Evolutionary conservation across 2,888 invertebrate species (phyloP), one percentile per base, ranked within the genome.

Genomic region (Diadegma fenestrale): DNA sequence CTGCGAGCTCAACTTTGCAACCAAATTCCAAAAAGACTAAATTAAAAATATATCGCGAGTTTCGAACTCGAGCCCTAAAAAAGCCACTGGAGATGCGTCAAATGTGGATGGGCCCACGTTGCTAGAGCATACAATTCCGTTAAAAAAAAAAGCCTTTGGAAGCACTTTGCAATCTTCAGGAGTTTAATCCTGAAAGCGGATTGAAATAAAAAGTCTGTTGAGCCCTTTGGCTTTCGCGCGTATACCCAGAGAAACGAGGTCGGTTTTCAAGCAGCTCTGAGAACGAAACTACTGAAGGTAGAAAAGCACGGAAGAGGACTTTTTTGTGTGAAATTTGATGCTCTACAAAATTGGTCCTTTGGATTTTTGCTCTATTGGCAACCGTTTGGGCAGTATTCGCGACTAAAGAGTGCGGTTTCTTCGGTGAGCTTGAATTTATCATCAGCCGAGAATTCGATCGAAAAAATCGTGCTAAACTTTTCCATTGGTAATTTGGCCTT

Each of bases 201-300:
- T 58, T 58, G 58, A 58, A 58, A 45, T 22, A 41, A 79, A 45
- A 43, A 22, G 22, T 63, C 71, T 22, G 19, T 63, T 17, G 19
- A 45, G 68, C 41, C 68, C 22, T 17, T 58, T 37, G 73, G 54
- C 58, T 58, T 73, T 26, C 22, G 41, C 58, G 58, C n/a, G n/a
- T n/a, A n/a, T 58, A 26, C 58, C 26, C 58, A 12, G 26, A 26
- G 58, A 58, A 58, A 58, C 58, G 14, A 58, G 58, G 58, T 58
- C 26, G 26, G 14, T 58, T 58, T 58, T 58, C 26, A 26, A 58
- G 41, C 41, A 4, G 14, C 43, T 58, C 19, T 30, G 30, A 48
- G 22, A 5, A 22, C 58, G 5, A 58, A 58, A 58, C 58, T 26
- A 58, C 14, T 14, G 26, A 26, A 58, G 58, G 26, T 26, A 58